A percentile compares a stretch with the other conserved stretches of the same genome.
Evolutionary conservation across 1,140 invertebrate species (phyloP).

Genomic region (Achroia grisella): DNA sequence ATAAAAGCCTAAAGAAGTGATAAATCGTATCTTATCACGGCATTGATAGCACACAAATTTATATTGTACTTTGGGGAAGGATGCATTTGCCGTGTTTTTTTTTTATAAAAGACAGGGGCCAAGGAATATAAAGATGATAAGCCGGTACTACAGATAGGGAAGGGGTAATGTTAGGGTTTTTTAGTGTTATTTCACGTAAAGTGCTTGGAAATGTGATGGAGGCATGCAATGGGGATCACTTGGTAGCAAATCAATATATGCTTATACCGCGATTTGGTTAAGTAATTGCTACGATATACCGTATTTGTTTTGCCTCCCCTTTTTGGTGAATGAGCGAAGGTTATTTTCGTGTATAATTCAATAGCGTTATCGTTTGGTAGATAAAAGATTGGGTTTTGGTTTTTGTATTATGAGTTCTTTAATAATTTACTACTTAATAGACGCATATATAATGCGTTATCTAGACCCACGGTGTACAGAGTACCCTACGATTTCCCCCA

Average conservation of each 20-base stretch:
- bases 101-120: too few species aligned
- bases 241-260: background rate
- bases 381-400: too few species aligned
- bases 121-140: slow-evolving; percentile 2
- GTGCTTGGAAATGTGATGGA: background rate
- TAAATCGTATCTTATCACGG: background rate
- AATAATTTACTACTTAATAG: too few species aligned
- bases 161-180: slow-evolving; percentile 4
- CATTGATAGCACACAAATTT: background rate
- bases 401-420: too few species aligned
- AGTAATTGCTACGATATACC: background rate
- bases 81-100: slow-evolving; percentile 1
- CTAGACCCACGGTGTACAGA: too few species aligned
- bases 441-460: too few species aligned
- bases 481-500: too few species aligned
- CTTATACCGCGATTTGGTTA: background rate
- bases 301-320: too few species aligned
- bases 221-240: background rate
- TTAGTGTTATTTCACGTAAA: slow-evolving; percentile 1
- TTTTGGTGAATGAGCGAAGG: too few species aligned
- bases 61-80: background rate
- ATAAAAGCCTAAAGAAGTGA: background rate
- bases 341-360: too few species aligned
- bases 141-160: background rate
- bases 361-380: too few species aligned